Evolutionary conservation across 2,797 vertebrate species (phyloP).

Genomic region (Neopelma chrysocephalum): DNA sequence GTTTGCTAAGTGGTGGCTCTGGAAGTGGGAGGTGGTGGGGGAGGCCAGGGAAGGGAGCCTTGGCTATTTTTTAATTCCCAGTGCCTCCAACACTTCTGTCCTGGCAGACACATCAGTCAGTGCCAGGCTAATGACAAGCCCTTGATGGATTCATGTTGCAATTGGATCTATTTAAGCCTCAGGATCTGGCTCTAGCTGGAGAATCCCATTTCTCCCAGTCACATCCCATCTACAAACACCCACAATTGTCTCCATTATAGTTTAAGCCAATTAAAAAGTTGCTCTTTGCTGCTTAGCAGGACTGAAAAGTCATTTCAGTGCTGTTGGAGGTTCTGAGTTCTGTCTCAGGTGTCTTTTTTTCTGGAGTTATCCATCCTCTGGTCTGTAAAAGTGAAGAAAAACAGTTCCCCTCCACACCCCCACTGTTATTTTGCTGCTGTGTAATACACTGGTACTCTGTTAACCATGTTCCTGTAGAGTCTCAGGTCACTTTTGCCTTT

Average conservation of each 20-base stretch:
- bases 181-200: neutral
- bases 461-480: neutral
- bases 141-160: neutral
- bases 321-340: neutral
- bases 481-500: neutral
- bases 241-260: neutral
- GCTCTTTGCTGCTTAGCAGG: neutral
- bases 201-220: conserved; percentile 11
- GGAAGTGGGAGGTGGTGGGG: neutral
- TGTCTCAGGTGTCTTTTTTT: neutral
- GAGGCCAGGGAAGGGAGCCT: neutral
- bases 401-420: neutral
- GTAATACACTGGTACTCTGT: neutral
- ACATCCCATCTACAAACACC: neutral
- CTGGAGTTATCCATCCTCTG: neutral
- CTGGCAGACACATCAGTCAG: neutral
- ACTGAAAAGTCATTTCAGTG: neutral
- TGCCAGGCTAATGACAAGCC: neutral
- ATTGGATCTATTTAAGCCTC: neutral
- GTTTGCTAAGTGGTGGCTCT: neutral
- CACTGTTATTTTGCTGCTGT: neutral
- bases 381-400: neutral
- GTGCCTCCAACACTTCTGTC: neutral
- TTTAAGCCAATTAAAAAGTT: neutral
- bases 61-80: neutral